Percentiles rank a stretch among this genome's conserved stretches.
Conservation (phyloP, 2,888 invertebrate genomes). For the Auanema sp. region DNA sequence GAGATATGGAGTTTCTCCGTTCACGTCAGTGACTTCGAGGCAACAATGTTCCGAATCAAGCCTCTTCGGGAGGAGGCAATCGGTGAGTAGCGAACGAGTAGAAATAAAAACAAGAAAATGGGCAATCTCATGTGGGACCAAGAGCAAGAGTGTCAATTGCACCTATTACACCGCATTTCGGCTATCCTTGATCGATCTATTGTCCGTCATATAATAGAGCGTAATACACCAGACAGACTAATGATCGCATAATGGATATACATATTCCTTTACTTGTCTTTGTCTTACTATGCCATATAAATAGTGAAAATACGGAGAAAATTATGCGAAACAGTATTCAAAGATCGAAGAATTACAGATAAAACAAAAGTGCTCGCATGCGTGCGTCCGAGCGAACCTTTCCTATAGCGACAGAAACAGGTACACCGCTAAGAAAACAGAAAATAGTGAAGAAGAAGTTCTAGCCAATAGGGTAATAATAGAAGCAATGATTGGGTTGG, state of each 20-base stretch:
- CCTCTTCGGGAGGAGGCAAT: neutral
- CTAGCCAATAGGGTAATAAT: too few relatives aligned
- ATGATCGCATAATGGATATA: slow-evolving; percentile 4
- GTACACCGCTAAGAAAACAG: too few relatives aligned
- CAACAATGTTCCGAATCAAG: too few relatives aligned
- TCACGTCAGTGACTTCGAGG: too few relatives aligned
- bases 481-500: too few relatives aligned
- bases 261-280: neutral
- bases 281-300: neutral
- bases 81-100: slow-evolving; percentile 3
- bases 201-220: slow-evolving; percentile 15
- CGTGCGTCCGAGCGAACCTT: too few relatives aligned
- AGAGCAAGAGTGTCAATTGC: slow-evolving; percentile 21
- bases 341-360: too few relatives aligned
- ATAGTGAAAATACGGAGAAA: neutral
- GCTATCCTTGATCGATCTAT: slow-evolving; percentile 24
- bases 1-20: too few relatives aligned
- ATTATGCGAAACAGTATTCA: too few relatives aligned
- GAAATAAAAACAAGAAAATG: slow-evolving; percentile 4
- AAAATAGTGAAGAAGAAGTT: too few relatives aligned
- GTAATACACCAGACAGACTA: neutral
- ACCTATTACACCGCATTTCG: slow-evolving; percentile 24
- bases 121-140: slow-evolving; percentile 2
- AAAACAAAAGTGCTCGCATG: too few relatives aligned
- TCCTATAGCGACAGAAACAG: too few relatives aligned